These are phyloP conservation scores for Actinernus sp. DNA, from an alignment of 92 coral and sea anemone species.

Conservation along the genomic window DNA sequence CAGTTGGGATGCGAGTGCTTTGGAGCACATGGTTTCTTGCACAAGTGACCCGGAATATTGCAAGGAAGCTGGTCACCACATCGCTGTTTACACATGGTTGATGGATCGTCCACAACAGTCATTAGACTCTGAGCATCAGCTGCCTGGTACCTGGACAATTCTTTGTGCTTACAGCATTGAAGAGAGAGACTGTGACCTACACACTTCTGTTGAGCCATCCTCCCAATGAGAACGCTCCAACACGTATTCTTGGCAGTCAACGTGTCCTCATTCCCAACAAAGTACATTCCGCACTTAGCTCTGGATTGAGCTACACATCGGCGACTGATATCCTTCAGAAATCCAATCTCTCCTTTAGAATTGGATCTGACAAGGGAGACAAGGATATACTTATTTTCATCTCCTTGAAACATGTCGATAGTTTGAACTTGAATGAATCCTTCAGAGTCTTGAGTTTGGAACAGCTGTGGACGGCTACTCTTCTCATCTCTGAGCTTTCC, in stretches of 20 bases:
- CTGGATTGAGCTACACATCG: conserved; percentile 17
- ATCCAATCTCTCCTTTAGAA: not conserved
- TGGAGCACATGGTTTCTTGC: conserved; percentile 9
- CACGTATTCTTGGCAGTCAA: not conserved
- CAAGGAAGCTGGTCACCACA: conserved; percentile 19
- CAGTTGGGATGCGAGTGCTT: conserved; percentile 5
- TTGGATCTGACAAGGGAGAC: conserved; percentile 7
- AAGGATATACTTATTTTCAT: conserved; percentile 9
- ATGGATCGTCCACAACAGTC: conserved; percentile 5
- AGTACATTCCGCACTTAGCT: conserved; percentile 3
- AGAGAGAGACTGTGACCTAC: not conserved
- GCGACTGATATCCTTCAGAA: conserved; percentile 9
- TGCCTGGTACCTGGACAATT: not conserved
- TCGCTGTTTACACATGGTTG: not conserved
- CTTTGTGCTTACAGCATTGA: conserved; percentile 8
- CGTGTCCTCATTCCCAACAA: not conserved
- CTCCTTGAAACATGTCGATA: conserved; percentile 11
- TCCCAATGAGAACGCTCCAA: not conserved
- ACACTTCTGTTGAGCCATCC: not conserved
- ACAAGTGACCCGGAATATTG: conserved; percentile 4
- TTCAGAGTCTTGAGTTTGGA: not conserved
- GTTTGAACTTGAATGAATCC: conserved; percentile 23
- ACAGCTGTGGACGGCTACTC: not conserved
- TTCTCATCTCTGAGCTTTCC: not conserved
- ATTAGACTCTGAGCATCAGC: not conserved